Evolutionary conservation across 2,888 invertebrate species (phyloP).

Genomic region (Dioctria linearis): DNA sequence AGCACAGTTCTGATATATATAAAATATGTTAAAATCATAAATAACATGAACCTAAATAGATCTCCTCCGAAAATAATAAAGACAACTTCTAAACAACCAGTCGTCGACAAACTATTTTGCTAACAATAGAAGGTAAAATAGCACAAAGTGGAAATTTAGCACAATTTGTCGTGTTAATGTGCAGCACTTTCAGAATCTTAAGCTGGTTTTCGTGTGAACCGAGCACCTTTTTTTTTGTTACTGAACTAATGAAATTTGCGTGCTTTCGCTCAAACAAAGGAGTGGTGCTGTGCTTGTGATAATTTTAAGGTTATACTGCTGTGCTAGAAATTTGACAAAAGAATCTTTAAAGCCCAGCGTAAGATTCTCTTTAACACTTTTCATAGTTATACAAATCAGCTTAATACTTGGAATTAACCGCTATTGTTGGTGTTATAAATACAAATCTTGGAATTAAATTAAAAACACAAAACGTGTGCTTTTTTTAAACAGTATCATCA

Average conservation of each 20-base stretch:
- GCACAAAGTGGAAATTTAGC: background rate
- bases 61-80: too few relatives aligned
- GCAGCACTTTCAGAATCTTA: background rate
- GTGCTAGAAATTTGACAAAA: too few relatives aligned
- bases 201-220: constrained; percentile 5
- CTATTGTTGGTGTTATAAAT: background rate
- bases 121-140: too few relatives aligned
- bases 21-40: too few relatives aligned
- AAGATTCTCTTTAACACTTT: too few relatives aligned
- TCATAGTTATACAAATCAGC: too few relatives aligned
- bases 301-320: background rate
- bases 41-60: too few relatives aligned
- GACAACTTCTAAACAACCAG: too few relatives aligned
- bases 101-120: too few relatives aligned
- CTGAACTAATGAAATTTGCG: constrained; percentile 37
- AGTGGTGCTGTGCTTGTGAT: background rate
- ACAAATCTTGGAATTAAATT: constrained; percentile 15
- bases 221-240: background rate
- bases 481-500: background rate
- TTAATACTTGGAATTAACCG: constrained; percentile 32
- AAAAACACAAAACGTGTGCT: background rate
- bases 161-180: background rate
- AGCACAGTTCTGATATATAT: too few relatives aligned
- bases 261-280: background rate
- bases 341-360: too few relatives aligned